Base-by-base conservation (phyloP, 2,888 invertebrate species). In the Nasonia oneida region DNA sequence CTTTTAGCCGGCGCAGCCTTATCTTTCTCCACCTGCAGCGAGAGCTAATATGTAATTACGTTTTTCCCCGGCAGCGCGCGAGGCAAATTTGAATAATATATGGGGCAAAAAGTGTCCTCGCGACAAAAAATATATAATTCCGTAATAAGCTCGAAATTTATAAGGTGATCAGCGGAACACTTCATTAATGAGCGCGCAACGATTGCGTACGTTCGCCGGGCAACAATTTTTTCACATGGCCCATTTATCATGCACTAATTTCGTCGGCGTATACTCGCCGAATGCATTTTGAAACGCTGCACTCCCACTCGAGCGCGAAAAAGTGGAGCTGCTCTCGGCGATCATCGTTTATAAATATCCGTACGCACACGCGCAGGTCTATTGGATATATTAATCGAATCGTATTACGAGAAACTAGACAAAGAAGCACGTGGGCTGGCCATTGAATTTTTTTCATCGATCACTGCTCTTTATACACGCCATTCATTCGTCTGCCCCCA, bases 391-490 rank as follows among this genome's bases (percentile, higher is more conserved):
- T 81, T 67, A 85, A 73, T 81, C 61, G 50, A 77, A 71, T 76
- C 71, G 75, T 71, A 85, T 81, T 81, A 77, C 81, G 39, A 77
- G 84, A 81, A 81, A 64, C 73, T 37, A 42, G 64, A 85, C 81
- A 85, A 85, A 85, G 81, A 81, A 71, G 73, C n/a, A 77, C 6
- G 85, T 85, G 85, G 81, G 85, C 53, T 73, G 76, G 47, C 80
- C 50, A 81, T 85, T 81, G 37, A 85, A 71, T 85, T 81, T 85
- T 82, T 84, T 85, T 37, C 53, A 81, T 84, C 57, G 47, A 84
- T 80, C 57, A 75, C 75, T 80, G 33, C 57, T 23, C 74, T 74
- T 79, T 76, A 37, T 71, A 53, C 29, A 1, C 73, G 18, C 85
- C 64, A 85, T 85, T 85, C 85, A 85, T 37, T 61, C n/a, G n/a